Percentiles rank a stretch among this genome's conserved stretches.
Evolutionary conservation across 2,888 invertebrate genomes (phyloP).

Genomic region (Ectemnius continuus): DNA sequence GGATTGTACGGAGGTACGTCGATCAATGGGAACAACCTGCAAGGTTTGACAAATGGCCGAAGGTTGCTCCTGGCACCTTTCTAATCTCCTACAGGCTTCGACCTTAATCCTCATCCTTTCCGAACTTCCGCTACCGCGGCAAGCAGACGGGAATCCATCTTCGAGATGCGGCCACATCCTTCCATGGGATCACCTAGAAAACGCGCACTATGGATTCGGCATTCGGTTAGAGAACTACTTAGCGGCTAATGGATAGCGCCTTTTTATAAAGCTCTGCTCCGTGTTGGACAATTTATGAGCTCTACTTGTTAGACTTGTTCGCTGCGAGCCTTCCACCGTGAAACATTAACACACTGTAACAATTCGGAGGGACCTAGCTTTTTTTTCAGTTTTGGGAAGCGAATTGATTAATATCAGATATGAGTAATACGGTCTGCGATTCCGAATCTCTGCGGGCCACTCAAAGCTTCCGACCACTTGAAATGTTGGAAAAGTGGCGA

Average conservation of each 20-base stretch:
- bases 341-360: no score
- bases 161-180: constrained; percentile 1
- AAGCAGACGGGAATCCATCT: constrained; percentile 26
- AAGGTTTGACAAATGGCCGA: constrained; percentile 43
- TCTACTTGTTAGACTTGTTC: no score
- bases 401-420: no score
- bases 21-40: constrained; percentile 31
- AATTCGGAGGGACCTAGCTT: no score
- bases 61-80: constrained; percentile 27
- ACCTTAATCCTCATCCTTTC: constrained; percentile 27
- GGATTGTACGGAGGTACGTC: constrained; percentile 13
- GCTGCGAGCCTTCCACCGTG: no score
- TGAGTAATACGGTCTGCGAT: no score
- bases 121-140: not conserved
- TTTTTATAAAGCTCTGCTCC: constrained; percentile 19
- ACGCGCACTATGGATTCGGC: constrained; percentile 2
- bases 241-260: constrained; percentile 23
- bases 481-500: no score
- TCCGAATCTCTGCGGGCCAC: no score
- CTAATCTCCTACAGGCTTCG: constrained; percentile 34
- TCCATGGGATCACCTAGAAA: constrained; percentile 12
- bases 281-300: constrained; percentile 21
- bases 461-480: no score
- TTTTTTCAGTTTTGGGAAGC: no score
- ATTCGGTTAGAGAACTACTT: constrained; percentile 23